These are phyloP conservation scores for Megaptera novaeangliae DNA, from an alignment of 2,113 vertebrate species.

Conservation along the genomic window DNA sequence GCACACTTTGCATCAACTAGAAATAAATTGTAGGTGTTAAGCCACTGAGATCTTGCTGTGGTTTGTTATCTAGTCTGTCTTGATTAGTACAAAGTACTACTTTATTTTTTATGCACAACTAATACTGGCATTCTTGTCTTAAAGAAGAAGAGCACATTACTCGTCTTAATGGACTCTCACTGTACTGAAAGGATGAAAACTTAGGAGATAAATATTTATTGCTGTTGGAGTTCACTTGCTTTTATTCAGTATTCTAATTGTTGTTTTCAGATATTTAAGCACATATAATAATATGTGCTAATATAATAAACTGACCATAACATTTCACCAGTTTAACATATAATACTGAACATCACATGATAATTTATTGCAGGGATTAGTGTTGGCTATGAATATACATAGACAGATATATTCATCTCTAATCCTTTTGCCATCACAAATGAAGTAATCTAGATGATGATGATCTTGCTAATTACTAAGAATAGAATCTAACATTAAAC, in stretches of 20 bases:
- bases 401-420: not conserved
- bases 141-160: slow-evolving; percentile 32
- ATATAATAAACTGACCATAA: not conserved
- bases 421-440: not conserved
- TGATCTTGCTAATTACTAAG: not conserved
- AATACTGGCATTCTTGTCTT: slow-evolving; percentile 14
- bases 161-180: slow-evolving; percentile 45
- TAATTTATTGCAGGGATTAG: not conserved
- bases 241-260: not conserved
- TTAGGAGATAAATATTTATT: slow-evolving; percentile 25
- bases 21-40: slow-evolving; percentile 4
- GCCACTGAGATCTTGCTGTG: slow-evolving; percentile 9
- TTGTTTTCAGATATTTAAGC: slow-evolving; percentile 18
- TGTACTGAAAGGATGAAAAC: slow-evolving; percentile 20
- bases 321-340: not conserved
- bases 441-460: not conserved
- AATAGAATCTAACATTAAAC: not conserved
- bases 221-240: not conserved
- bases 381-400: not conserved
- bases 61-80: slow-evolving; percentile 6
- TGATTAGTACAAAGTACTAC: not conserved
- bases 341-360: not conserved
- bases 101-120: slow-evolving; percentile 40
- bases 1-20: not conserved
- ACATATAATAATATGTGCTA: slow-evolving; percentile 22